A percentile compares a stretch with the other conserved stretches of the same genome.
Evolutionary conservation across 2,113 vertebrate genomes (phyloP).

Genomic region (Tautogolabrus adspersus): DNA sequence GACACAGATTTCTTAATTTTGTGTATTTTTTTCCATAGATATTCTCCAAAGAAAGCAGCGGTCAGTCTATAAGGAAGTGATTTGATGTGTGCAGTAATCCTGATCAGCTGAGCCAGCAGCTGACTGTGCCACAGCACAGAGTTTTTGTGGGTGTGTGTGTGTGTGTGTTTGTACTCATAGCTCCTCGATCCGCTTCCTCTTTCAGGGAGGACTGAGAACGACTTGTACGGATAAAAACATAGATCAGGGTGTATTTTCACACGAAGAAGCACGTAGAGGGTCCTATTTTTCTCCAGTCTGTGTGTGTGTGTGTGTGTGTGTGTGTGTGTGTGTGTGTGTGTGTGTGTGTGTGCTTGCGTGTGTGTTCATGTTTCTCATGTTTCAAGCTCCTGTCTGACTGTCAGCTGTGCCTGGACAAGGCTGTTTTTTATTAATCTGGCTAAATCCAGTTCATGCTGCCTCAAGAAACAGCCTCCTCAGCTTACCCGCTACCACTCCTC

Average conservation of each 20-base stretch:
- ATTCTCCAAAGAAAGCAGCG: neutral
- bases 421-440: constrained; percentile 75
- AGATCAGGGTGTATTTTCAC: constrained; percentile 22
- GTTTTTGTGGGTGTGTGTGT: neutral
- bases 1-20: neutral
- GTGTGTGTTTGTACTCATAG: constrained; percentile 4
- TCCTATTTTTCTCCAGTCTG: constrained; percentile 12
- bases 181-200: constrained; percentile 21
- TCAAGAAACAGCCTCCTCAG: constrained; percentile 43
- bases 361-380: constrained; percentile 14
- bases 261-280: neutral
- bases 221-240: neutral
- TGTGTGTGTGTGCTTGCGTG: neutral
- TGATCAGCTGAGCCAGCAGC: constrained; percentile 51
- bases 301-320: neutral
- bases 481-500: constrained; percentile 26
- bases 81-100: constrained; percentile 1
- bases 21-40: no score
- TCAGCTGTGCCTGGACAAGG: constrained; percentile 22
- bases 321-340: neutral
- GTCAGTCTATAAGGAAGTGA: neutral
- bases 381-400: constrained; percentile 34
- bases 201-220: neutral
- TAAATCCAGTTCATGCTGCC: constrained; percentile 79
- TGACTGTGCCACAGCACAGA: neutral